Conservation (phyloP, 2,888 invertebrate genomes). For the Ametastegia equiseti region DNA sequence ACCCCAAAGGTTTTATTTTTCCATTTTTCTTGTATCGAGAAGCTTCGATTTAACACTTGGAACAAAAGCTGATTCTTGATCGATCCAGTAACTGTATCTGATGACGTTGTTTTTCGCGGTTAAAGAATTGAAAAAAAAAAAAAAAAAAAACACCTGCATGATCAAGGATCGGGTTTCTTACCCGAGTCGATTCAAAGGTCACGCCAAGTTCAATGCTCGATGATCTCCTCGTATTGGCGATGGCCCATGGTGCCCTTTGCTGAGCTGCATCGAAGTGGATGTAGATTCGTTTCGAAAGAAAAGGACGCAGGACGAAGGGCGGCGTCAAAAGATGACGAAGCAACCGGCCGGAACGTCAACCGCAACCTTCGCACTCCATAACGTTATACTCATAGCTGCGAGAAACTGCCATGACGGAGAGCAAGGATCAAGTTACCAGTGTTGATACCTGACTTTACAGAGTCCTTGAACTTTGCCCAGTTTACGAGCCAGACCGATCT, state of each 20-base stretch:
- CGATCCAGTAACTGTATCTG: background rate
- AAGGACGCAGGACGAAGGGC: too few relatives aligned
- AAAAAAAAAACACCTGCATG: slow-evolving; percentile 2
- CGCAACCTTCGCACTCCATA: slow-evolving; percentile 38
- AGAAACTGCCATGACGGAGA: slow-evolving; percentile 22
- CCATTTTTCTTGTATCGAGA: background rate
- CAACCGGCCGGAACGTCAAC: slow-evolving; percentile 4
- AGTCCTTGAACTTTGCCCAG: slow-evolving; percentile 51
- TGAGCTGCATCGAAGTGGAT: background rate
- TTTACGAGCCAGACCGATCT: slow-evolving; percentile 5
- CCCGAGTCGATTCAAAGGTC: slow-evolving; percentile 1
- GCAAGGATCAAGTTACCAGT: slow-evolving; percentile 58
- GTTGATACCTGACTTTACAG: slow-evolving; percentile 4
- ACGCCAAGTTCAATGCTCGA: background rate
- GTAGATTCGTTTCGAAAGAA: background rate
- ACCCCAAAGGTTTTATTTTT: background rate
- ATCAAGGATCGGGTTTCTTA: background rate
- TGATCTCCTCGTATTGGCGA: background rate
- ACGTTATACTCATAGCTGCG: slow-evolving; percentile 2
- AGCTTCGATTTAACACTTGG: background rate
- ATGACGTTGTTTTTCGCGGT: background rate
- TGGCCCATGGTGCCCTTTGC: background rate
- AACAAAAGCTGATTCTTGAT: background rate
- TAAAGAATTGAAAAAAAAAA: too few relatives aligned
- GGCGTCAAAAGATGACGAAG: slow-evolving; percentile 16